Percentiles rank a stretch among this genome's conserved stretches.
These are phyloP conservation scores for Pollicipes pollicipes DNA, from an alignment of 1,140 invertebrate genomes.

Conservation along the genomic window DNA sequence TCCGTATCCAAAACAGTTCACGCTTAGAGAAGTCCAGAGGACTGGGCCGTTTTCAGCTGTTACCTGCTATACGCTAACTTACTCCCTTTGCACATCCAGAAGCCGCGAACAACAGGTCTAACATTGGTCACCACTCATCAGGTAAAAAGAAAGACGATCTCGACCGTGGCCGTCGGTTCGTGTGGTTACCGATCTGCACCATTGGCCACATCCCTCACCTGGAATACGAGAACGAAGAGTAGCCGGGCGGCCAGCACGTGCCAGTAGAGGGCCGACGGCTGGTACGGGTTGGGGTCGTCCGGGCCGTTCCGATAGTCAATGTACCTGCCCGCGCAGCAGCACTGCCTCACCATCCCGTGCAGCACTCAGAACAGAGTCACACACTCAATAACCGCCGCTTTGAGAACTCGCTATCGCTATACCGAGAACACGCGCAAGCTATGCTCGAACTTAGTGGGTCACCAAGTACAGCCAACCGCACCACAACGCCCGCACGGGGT, in stretches of 20 bases:
- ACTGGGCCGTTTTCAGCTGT: constrained; percentile 1
- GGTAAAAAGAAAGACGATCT: too few species aligned
- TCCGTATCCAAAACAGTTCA: constrained; percentile 8
- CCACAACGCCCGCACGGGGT: constrained; percentile 20
- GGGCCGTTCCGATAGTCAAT: constrained; percentile 44
- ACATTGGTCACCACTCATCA: too few species aligned
- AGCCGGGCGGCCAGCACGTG: constrained; percentile 70
- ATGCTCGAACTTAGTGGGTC: too few species aligned
- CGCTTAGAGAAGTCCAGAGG: neutral
- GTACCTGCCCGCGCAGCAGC: constrained; percentile 39
- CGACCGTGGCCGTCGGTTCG: too few species aligned
- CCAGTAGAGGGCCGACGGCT: constrained; percentile 65
- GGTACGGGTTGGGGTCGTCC: constrained; percentile 38
- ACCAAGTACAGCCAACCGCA: constrained; percentile 18
- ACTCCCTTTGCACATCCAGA: neutral
- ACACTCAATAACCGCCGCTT: neutral
- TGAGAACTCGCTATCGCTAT: constrained; percentile 14
- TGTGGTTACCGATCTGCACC: too few species aligned
- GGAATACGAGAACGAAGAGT: constrained; percentile 83
- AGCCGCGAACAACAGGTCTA: too few species aligned
- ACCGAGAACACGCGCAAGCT: constrained; percentile 15
- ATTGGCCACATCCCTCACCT: constrained; percentile 40
- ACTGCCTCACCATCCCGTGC: neutral
- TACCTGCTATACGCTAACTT: constrained; percentile 13
- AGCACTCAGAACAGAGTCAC: constrained; percentile 16